Base-by-base conservation (phyloP, 2,888 invertebrate genomes). In the Dinocampus coccinellae region DNA sequence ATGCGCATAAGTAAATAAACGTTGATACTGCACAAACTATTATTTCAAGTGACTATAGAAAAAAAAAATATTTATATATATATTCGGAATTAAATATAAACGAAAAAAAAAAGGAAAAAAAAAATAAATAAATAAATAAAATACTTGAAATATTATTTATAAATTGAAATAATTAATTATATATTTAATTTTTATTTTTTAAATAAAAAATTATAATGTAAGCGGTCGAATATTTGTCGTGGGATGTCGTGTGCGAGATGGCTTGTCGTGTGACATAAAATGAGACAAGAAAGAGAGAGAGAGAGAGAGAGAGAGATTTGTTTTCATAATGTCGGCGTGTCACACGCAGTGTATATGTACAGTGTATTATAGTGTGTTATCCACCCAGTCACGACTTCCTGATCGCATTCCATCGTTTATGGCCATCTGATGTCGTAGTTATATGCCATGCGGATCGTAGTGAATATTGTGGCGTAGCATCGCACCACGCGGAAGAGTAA, bases 381-480 rank as follows among this genome's bases (percentile, higher is more conserved):
- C 73, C 69, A 65, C 69, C 42, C 61, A 47, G 47, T 58, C 62
- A 42, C 70, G 73, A 79, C 80, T 81, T 81, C 80, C 81, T 81
- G 80, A 78, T 80, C 77, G 76, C 80, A 79, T 80, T 78, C 79
- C 77, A 76, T 70, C 75, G 73, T 77, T 77, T 80, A 80, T 76
- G 80, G 80, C 66, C 75, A 68, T 67, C 73, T 67, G 72, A 61
- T 72, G 73, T 65, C 72, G 72, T 70, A 39, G 73, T 73, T 76
- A 52, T 63, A 68, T 60, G 69, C 34, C 39, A 24, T 66, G n/a
- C 39, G 53, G 55, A 33, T 66, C 36, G 34, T 16, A 29, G 11
- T 62, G 61, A n/a, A 60, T 39, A 62, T 58, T 34, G 39, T n/a
- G n/a, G n/a, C 66, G 60, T 36, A 71, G 61, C 47, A 47, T 47